Percentiles rank a stretch among this genome's conserved stretches.
Evolutionary conservation across 2,113 vertebrate genomes (phyloP).

Genomic region (Hoplias malabaricus): DNA sequence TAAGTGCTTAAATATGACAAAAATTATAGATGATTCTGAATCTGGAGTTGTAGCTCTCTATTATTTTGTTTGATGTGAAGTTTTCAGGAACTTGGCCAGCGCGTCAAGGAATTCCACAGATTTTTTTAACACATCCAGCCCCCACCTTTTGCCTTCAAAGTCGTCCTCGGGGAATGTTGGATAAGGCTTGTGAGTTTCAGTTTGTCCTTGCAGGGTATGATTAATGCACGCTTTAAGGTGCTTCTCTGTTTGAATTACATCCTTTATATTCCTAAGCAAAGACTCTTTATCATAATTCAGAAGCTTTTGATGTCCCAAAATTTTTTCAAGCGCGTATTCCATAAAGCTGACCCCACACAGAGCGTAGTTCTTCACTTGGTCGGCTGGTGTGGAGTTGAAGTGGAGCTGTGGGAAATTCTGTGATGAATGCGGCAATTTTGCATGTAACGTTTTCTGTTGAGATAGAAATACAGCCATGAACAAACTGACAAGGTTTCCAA

Average conservation of each 20-base stretch:
- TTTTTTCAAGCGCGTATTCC: constrained; percentile 18
- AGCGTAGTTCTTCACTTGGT: neutral
- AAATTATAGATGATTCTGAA: neutral
- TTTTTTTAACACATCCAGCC: neutral
- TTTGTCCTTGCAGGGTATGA: rapidly evolving
- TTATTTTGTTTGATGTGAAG: no score
- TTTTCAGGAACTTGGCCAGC: neutral
- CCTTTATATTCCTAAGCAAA: neutral
- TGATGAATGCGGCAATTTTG: neutral
- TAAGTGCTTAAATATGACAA: neutral
- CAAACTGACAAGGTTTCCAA: no score
- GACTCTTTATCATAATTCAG: neutral
- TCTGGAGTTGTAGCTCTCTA: neutral
- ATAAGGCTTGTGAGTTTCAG: neutral
- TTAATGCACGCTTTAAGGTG: rapidly evolving
- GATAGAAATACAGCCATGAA: neutral
- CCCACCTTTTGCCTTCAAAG: neutral
- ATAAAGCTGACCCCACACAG: constrained; percentile 60
- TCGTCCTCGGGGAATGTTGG: rapidly evolving
- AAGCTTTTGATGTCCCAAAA: constrained; percentile 45
- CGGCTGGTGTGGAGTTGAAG: neutral
- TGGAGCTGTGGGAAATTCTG: constrained; percentile 54
- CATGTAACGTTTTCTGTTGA: constrained; percentile 53
- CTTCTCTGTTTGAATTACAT: neutral
- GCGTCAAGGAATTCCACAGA: neutral